phyloP scores from a whole-genome alignment of 2,888 invertebrate species.

The Leucania comma region DNA sequence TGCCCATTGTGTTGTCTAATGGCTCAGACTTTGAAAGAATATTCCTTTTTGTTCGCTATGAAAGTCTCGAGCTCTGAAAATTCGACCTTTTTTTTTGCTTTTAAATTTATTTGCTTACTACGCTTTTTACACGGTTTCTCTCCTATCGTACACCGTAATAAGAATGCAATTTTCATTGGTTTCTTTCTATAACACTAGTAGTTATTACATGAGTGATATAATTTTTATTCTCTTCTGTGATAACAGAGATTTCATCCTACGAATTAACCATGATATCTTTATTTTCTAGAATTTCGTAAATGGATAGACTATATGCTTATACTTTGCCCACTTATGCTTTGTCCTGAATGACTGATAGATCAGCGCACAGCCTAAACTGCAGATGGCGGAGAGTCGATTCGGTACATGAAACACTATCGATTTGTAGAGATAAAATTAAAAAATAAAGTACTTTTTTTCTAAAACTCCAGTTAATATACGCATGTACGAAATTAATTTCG shows the following conservation, averaged over 20 bases:
- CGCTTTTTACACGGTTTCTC: not conserved
- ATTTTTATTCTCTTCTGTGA: not conserved
- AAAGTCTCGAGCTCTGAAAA: not conserved
- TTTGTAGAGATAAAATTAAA: no score
- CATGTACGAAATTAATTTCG: no score
- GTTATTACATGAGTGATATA: not conserved
- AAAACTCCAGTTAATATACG: no score
- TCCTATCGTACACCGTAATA: not conserved
- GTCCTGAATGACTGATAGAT: no score
- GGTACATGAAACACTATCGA: no score
- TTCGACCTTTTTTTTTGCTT: not conserved
- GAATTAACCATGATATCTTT: no score
- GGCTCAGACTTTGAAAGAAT: not conserved
- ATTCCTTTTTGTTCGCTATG: not conserved
- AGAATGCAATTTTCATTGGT: not conserved
- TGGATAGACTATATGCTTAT: no score
- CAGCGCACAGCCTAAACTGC: no score
- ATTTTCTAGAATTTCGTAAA: no score
- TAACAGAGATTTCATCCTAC: not conserved
- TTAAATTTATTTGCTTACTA: not conserved
- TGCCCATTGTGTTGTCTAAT: not conserved
- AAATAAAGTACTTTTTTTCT: no score
- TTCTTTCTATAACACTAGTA: not conserved
- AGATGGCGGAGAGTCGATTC: no score
- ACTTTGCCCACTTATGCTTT: no score